These are phyloP conservation scores for Stylophora pistillata DNA, from an alignment of 64 coral and sea anemone genomes.

Conservation along the genomic window DNA sequence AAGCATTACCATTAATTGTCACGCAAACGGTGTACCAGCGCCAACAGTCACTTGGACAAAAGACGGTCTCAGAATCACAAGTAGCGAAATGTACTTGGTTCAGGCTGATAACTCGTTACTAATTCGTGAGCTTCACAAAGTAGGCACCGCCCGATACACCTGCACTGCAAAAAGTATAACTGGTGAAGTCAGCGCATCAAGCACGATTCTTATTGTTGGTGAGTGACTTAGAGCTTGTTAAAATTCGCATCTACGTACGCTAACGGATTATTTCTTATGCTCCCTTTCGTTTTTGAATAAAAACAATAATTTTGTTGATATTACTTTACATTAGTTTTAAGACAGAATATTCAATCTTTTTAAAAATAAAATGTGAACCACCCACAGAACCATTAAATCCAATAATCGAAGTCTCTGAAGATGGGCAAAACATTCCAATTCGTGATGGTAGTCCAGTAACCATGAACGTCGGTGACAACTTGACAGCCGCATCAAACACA, in stretches of 20 bases:
- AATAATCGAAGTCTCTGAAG: not conserved
- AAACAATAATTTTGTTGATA: too few relatives aligned
- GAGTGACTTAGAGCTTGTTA: not conserved
- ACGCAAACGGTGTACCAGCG: not conserved
- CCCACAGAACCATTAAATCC: not conserved
- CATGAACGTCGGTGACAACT: constrained; percentile 55
- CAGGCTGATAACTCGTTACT: constrained; percentile 40
- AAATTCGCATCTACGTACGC: too few relatives aligned
- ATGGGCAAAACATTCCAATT: not conserved
- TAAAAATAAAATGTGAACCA: too few relatives aligned
- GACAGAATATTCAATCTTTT: too few relatives aligned
- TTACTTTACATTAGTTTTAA: too few relatives aligned
- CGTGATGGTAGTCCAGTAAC: constrained; percentile 16
- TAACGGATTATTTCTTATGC: too few relatives aligned
- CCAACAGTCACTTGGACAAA: constrained; percentile 55
- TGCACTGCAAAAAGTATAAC: constrained; percentile 62
- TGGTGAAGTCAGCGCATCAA: constrained; percentile 32
- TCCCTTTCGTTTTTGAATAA: too few relatives aligned
- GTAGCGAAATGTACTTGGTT: not conserved
- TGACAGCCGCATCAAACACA: constrained; percentile 54
- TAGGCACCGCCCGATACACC: constrained; percentile 40
- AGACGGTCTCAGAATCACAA: constrained; percentile 24
- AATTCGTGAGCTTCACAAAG: not conserved
- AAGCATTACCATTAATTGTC: constrained; percentile 24
- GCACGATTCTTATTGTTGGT: not conserved